Percentiles rank a stretch among this genome's conserved stretches.
These are phyloP conservation scores for Drosophila teissieri DNA, from an alignment of 1,140 invertebrate genomes.

Conservation along the genomic window DNA sequence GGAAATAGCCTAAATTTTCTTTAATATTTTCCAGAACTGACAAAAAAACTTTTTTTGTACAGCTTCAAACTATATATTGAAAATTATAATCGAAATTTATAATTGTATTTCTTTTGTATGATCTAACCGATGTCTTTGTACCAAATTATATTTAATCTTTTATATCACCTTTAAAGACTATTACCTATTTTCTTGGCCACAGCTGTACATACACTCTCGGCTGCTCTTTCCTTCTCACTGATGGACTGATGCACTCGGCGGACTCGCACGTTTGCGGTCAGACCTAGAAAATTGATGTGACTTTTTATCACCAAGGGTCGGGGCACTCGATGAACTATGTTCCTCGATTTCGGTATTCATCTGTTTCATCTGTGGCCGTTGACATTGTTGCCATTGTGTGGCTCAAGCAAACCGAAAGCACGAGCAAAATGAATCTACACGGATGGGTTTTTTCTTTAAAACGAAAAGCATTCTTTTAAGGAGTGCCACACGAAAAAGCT, in stretches of 20 bases:
- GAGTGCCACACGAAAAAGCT: background rate
- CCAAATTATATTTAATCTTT: too few species aligned
- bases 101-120: too few species aligned
- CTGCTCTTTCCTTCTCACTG: slow-evolving; percentile 1
- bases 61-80: too few species aligned
- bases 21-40: too few species aligned
- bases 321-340: slow-evolving; percentile 59
- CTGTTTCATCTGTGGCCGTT: slow-evolving; percentile 40
- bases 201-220: background rate
- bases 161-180: background rate
- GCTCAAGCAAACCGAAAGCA: background rate
- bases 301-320: slow-evolving; percentile 50
- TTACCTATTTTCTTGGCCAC: background rate
- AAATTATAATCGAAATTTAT: too few species aligned
- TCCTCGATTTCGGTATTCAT: slow-evolving; percentile 68
- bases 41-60: too few species aligned
- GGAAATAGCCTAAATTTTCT: too few species aligned
- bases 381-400: slow-evolving; percentile 39
- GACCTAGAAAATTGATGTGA: slow-evolving; percentile 72
- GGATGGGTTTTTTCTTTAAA: background rate
- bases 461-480: background rate
- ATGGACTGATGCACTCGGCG: slow-evolving; percentile 48
- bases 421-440: slow-evolving; percentile 1
- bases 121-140: too few species aligned
- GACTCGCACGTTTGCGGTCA: slow-evolving; percentile 76